phyloP scores from a whole-genome alignment of 2,797 vertebrate species.

The Prionace glauca region DNA sequence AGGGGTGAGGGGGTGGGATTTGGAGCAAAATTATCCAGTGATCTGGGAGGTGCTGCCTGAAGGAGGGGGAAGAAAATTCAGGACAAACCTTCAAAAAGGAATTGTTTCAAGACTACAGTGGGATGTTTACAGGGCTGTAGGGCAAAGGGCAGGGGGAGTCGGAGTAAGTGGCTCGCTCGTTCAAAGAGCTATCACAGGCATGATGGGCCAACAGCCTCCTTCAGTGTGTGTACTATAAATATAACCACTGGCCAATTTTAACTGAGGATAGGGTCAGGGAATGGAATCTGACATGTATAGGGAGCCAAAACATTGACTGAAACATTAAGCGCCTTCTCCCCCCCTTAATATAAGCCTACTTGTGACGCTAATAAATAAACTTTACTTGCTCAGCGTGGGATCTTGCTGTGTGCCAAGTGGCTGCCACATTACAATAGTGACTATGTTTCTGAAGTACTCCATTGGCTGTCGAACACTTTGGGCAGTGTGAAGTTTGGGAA shows the following conservation, averaged over 20 bases:
- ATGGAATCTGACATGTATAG: not conserved
- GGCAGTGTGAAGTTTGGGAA: not conserved
- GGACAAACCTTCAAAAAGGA: not conserved
- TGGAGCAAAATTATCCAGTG: not conserved
- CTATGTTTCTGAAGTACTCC: not conserved
- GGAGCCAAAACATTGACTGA: not conserved
- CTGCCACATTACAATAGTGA: not conserved
- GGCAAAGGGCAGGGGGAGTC: not conserved
- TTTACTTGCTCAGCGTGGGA: not conserved
- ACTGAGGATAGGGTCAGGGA: not conserved
- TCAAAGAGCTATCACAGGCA: not conserved
- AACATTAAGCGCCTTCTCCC: not conserved
- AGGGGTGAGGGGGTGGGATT: not conserved
- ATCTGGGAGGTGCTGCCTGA: not conserved
- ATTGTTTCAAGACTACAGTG: not conserved
- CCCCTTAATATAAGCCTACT: too few species aligned
- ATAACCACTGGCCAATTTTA: not conserved
- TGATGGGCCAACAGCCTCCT: not conserved
- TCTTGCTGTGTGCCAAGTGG: not conserved
- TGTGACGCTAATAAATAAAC: too few species aligned
- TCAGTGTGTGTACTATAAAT: not conserved
- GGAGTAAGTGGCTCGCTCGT: not conserved
- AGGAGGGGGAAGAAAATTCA: not conserved
- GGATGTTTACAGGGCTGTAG: not conserved
- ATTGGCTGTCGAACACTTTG: not conserved